Conservation (phyloP, 2,113 vertebrate genomes). For the Ptychochromis oligacanthus region DNA sequence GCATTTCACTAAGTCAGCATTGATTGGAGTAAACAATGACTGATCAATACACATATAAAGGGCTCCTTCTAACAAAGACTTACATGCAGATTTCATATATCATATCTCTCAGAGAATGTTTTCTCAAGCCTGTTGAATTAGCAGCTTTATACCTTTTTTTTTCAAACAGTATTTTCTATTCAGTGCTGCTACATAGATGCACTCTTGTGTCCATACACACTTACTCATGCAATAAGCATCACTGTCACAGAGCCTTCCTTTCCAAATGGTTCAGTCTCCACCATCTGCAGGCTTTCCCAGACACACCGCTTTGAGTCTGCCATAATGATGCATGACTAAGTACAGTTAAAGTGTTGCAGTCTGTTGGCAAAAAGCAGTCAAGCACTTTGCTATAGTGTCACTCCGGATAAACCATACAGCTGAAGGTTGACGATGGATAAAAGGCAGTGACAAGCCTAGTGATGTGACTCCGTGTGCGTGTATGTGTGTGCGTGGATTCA, state of each 20-base stretch:
- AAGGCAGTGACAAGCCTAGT: conserved; percentile 77
- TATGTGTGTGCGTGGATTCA: conserved; percentile 37
- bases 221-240: conserved; percentile 77
- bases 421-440: conserved; percentile 78
- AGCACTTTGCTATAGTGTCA: conserved; percentile 82
- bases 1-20: conserved; percentile 67
- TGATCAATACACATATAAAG: conserved; percentile 76
- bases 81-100: conserved; percentile 65
- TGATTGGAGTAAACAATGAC: conserved; percentile 76
- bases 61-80: conserved; percentile 62
- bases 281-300: conserved; percentile 79
- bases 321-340: conserved; percentile 82
- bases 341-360: conserved; percentile 82
- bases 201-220: conserved; percentile 65
- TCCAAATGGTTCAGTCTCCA: conserved; percentile 72
- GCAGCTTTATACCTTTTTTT: conserved; percentile 13
- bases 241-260: conserved; percentile 73
- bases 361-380: conserved; percentile 81
- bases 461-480: conserved; percentile 59
- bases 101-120: conserved; percentile 32
- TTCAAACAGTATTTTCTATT: not conserved
- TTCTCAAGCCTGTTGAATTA: conserved; percentile 59
- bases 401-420: conserved; percentile 78
- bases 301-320: conserved; percentile 76
- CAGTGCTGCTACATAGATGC: conserved; percentile 33